phyloP scores from a whole-genome alignment of 2,797 vertebrate genomes.

The Psittacula echo region DNA sequence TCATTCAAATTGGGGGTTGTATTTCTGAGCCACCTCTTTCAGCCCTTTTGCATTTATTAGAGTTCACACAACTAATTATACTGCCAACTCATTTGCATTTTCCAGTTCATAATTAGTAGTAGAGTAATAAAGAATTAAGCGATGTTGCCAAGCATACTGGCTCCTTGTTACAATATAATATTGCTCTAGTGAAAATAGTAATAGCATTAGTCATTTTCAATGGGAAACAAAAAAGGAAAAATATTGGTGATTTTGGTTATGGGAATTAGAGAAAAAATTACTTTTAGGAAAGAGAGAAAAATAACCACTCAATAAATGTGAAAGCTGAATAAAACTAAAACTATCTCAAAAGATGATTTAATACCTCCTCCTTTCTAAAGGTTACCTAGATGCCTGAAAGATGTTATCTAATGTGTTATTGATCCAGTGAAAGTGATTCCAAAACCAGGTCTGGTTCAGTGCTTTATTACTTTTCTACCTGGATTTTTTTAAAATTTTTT shows the following conservation, averaged over 20 bases:
- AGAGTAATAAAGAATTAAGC: constrained; percentile 10
- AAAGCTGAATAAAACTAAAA: not conserved
- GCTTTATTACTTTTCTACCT: not conserved
- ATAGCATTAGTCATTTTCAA: not conserved
- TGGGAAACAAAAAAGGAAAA: not conserved
- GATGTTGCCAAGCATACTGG: not conserved
- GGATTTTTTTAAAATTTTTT: too few relatives aligned
- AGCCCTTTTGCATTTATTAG: not conserved
- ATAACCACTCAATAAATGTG: not conserved
- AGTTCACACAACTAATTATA: not conserved
- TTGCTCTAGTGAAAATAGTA: not conserved
- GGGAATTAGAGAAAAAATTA: not conserved
- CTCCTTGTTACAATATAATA: not conserved
- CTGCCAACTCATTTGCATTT: not conserved
- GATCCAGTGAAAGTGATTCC: not conserved
- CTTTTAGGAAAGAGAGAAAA: not conserved
- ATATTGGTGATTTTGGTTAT: not conserved
- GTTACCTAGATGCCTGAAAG: not conserved
- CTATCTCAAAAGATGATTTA: not conserved
- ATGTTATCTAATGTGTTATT: not conserved
- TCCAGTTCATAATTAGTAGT: not conserved
- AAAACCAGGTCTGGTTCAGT: not conserved
- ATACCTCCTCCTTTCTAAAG: not conserved
- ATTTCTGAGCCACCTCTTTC: not conserved
- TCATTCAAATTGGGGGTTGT: not conserved